Evolutionary conservation across 2,113 vertebrate genomes (phyloP).

Genomic region (Dicrurus megarhynchus): DNA sequence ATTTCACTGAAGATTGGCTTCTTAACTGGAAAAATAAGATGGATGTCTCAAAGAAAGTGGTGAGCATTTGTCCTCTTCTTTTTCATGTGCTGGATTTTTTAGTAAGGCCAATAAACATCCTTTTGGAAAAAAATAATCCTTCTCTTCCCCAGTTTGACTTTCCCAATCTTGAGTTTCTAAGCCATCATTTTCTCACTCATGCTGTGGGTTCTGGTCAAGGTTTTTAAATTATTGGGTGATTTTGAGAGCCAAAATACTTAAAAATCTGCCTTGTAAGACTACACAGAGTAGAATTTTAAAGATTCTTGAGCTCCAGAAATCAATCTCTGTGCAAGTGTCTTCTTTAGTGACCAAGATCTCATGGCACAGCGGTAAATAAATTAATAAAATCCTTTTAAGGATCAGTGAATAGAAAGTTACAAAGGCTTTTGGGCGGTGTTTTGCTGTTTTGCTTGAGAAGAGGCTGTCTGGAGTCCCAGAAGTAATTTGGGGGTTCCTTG

Average conservation of each 20-base stretch:
- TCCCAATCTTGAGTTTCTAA: not conserved
- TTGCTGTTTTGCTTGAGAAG: not conserved
- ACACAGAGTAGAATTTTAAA: not conserved
- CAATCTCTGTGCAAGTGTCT: not conserved
- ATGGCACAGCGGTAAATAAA: not conserved
- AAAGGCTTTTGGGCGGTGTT: not conserved
- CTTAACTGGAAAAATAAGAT: not conserved
- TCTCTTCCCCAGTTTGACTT: not conserved
- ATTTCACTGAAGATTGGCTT: not conserved
- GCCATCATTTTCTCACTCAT: rapidly evolving
- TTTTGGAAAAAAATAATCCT: not conserved
- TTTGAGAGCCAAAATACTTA: not conserved
- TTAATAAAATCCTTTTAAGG: not conserved
- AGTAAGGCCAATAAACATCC: not conserved
- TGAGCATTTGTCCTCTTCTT: not conserved
- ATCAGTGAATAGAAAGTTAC: not conserved
- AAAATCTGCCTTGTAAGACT: not conserved
- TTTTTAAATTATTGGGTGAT: not conserved
- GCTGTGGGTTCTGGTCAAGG: not conserved
- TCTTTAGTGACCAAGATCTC: not conserved
- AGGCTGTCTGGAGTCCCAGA: not conserved
- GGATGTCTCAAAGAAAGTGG: not conserved
- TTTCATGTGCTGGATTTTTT: not conserved
- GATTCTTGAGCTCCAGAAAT: not conserved
- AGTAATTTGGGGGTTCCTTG: not conserved